Conservation (phyloP, 1,140 invertebrate species). For the Brachionus asplanchnoidis region DNA sequence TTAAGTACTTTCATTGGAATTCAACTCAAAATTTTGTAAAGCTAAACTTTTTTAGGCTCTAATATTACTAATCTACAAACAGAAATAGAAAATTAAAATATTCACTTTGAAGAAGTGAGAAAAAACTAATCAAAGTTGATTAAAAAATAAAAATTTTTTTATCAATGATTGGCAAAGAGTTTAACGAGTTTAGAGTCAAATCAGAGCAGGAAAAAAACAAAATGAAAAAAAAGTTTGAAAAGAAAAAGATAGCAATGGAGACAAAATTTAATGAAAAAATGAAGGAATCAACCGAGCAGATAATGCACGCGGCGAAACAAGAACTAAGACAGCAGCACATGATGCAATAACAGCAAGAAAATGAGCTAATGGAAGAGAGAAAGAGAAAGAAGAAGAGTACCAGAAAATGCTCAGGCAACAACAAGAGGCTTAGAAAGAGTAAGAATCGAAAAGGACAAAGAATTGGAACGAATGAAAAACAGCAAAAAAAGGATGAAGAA, state of each 20-base stretch:
- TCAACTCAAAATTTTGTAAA: background rate
- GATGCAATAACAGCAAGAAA: conserved; percentile 46
- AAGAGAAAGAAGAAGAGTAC: conserved; percentile 47
- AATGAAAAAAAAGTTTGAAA: conserved; percentile 46
- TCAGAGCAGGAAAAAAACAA: conserved; percentile 45
- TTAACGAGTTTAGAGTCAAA: conserved; percentile 43
- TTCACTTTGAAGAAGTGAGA: conserved; percentile 45
- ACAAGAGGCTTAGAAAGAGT: conserved; percentile 44
- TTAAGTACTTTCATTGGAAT: conserved; percentile 45
- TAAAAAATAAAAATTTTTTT: background rate
- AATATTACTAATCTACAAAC: conserved; percentile 44
- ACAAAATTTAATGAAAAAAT: conserved; percentile 46
- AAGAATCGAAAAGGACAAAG: too few species aligned
- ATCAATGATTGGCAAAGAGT: conserved; percentile 47
- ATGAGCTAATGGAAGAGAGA: conserved; percentile 47
- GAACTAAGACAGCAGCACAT: conserved; percentile 20
- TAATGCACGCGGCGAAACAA: conserved; percentile 43
- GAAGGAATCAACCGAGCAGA: conserved; percentile 43
- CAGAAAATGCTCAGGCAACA: background rate
- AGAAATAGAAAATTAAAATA: conserved; percentile 45
- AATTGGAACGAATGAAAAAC: conserved; percentile 45
- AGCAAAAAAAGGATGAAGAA: conserved; percentile 46
- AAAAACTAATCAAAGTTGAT: background rate
- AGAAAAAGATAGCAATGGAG: conserved; percentile 48
- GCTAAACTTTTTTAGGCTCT: conserved; percentile 42